phyloP scores from a whole-genome alignment of 2,888 invertebrate genomes.

The Lepetodrilus schrolli region DNA sequence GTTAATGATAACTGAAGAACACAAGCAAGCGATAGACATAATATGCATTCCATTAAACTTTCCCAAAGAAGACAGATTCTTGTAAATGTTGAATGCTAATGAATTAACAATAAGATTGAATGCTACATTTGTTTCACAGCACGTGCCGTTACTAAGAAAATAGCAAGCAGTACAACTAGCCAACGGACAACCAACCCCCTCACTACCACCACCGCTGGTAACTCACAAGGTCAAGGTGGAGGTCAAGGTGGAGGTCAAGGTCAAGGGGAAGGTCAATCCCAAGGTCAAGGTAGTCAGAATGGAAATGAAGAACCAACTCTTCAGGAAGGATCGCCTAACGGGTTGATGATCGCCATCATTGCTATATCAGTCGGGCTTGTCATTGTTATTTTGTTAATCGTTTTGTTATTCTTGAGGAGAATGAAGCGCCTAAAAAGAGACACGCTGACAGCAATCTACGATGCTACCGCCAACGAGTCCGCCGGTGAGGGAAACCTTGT shows the following conservation, averaged over 20 bases:
- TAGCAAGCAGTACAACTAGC: background rate
- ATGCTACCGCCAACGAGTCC: background rate
- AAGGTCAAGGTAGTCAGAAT: background rate
- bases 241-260: background rate
- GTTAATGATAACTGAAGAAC: too few species aligned
- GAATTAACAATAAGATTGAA: too few species aligned
- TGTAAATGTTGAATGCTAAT: too few species aligned
- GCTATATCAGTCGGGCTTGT: slow-evolving; percentile 9
- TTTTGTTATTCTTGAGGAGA: slow-evolving; percentile 33
- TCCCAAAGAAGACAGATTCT: too few species aligned
- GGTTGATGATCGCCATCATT: slow-evolving; percentile 33
- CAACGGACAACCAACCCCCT: background rate
- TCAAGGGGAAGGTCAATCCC: background rate
- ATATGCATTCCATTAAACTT: too few species aligned
- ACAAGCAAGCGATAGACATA: too few species aligned
- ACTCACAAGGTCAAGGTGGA: background rate
- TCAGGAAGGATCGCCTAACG: too few species aligned
- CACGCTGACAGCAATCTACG: slow-evolving; percentile 21
- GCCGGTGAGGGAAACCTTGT: background rate
- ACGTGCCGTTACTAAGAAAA: background rate
- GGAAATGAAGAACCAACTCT: too few species aligned
- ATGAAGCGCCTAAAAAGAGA: slow-evolving; percentile 31
- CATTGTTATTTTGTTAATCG: slow-evolving; percentile 28
- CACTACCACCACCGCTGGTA: background rate
- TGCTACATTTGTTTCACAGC: too few species aligned